A percentile compares a stretch with the other conserved stretches of the same genome.
phyloP scores from a whole-genome alignment of 2,113 vertebrate genomes.

The Heptranchias perlo region DNA sequence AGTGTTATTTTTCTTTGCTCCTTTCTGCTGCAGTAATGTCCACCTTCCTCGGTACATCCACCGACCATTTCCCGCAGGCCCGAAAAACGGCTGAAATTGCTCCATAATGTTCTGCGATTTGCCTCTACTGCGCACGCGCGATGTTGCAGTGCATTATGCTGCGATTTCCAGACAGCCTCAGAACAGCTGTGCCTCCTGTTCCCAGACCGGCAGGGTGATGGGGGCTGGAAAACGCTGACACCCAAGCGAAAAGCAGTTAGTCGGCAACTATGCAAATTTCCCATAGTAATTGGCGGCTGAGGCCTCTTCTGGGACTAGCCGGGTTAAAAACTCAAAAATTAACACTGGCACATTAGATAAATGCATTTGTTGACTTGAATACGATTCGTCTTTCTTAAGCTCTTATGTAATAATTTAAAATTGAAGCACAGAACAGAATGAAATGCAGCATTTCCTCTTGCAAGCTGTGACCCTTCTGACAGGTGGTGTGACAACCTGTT shows the following conservation, averaged over 20 bases:
- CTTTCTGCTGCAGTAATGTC: neutral
- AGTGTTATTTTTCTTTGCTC: neutral
- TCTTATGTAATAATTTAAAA: neutral
- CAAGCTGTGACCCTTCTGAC: neutral
- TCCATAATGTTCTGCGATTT: neutral
- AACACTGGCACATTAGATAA: neutral
- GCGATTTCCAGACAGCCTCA: neutral
- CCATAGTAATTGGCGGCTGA: neutral
- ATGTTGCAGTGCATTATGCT: neutral
- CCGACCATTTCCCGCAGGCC: neutral
- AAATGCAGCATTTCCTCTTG: neutral
- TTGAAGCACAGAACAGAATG: neutral
- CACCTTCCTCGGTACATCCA: neutral
- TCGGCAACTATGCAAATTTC: neutral
- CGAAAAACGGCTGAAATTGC: neutral
- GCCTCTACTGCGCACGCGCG: neutral
- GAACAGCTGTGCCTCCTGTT: neutral
- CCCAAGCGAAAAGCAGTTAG: neutral
- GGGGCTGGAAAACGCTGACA: neutral
- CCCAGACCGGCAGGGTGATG: neutral
- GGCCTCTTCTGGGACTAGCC: neutral
- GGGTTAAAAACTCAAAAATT: neutral
- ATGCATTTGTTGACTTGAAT: neutral
- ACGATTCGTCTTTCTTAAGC: neutral
- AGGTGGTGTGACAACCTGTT: neutral